Evolutionary conservation across 1,140 invertebrate genomes (phyloP), one percentile per base, ranked within the genome.

Genomic region (Samia ricini): DNA sequence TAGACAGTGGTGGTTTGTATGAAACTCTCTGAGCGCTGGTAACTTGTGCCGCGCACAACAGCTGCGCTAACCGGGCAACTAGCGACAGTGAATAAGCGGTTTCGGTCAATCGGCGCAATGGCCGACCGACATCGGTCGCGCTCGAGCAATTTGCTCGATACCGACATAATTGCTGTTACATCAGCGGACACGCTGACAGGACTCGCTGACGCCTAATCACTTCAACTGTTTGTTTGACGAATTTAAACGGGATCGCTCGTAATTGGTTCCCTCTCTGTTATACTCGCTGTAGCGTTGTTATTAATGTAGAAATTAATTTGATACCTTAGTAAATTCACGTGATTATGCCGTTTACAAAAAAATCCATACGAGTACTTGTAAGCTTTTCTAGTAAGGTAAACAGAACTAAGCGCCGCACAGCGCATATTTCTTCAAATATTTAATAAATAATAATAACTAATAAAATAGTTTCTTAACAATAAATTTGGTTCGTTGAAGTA

Each of bases 21-120:
- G 4, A 0, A 29, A 29, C 10, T 29, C 33, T 10, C 12, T 10
- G 12, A 42, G 0, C 33, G 4, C 33, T 15, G 69, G 15, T 36
- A 54, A 61, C 57, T 56, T 29, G 23, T 33, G n/a, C 0, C 18
- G 62, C 62, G 65, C 22, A 15, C 55, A 56, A 72, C 83, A 85
- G 80, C 78, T 84, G 81, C 69, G 55, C 76, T 74, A 73, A 76
- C 70, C 70, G 72, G 79, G 76, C 85, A 86, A 88, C 85, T 88
- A 88, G 76, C 79, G 83, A 65, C 66, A 71, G 79, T 88, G 85
- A 88, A 81, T 85, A 85, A 83, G 85, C 85, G 77, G 71, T 80
- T 88, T 86, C 69, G 79, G 76, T 65, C 83, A 79, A 77, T 77
- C 76, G 73, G 52, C 72, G 63, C 59, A 58, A 50, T 60, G 61